Base-by-base conservation (phyloP, 2,888 invertebrate species). In the Meteorus cinctellus region DNA sequence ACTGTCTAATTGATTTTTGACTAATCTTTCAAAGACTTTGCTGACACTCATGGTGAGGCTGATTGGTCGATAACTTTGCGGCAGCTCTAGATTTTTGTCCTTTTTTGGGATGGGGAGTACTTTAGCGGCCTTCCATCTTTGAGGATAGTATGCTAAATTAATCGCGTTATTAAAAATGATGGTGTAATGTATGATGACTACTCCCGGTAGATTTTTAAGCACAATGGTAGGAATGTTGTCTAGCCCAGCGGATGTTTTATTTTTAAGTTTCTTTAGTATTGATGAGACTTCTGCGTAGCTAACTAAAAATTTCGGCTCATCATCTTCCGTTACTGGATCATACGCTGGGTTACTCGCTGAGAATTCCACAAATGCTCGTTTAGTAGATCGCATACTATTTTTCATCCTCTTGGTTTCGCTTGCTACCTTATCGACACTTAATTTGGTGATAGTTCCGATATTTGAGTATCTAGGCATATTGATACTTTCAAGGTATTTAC, bases 31-130 rank as follows among this genome's bases (percentile, higher is more conserved):
- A 41, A 41, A 78, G 0, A 78, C 68, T 76, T 80, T 80, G 36
- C 79, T 78, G 8, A 77, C 72, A 6, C 45, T 76, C 0, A 63
- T 45, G 0, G 79, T 80, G 0, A 80, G 41, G 24, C 80, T 80
- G 8, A 82, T 82, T 4, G 81, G 80, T 12, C 80, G 12, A n/a
- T 80, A 82, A 48, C 80, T 82, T 0, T 73, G 3, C 0, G 78
- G 75, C 1, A 78, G 60, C 0, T 24, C 19, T 0, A 74, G 34
- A 8, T 69, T 70, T 75, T 83, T 79, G 6, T 71, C 77, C 59
- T 80, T 75, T 60, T 82, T 81, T 1, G 67, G 36, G 0, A 81
- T 77, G 0, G 79, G 78, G 0, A 81, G 65, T 0, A 79, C 75
- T 66, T 80, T 82, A 0, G 81, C 80, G 10, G 2, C 24, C 70